Evolutionary conservation across 2,888 invertebrate genomes (phyloP).

Genomic region (Eurois occulta): DNA sequence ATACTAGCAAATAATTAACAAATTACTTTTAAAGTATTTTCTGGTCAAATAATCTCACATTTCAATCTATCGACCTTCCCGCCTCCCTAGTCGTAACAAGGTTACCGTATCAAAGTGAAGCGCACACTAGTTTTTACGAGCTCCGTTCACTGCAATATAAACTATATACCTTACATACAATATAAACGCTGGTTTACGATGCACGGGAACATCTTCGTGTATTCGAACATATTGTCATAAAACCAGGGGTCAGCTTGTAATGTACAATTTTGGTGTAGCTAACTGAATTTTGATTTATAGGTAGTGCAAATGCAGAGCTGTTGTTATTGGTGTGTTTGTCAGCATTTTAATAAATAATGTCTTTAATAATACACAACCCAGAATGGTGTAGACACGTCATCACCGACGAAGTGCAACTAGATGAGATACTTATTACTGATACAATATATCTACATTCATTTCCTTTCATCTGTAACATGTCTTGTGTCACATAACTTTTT

Average conservation of each 20-base stretch:
- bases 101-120: conserved; percentile 48
- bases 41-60: background rate
- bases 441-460: no score
- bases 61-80: conserved; percentile 5
- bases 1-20: background rate
- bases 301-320: background rate
- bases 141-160: conserved; percentile 44
- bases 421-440: background rate
- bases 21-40: background rate
- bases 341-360: background rate
- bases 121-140: conserved; percentile 60
- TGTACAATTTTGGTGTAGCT: background rate
- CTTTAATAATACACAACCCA: background rate
- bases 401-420: background rate
- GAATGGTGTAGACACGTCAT: background rate
- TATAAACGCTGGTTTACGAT: conserved; percentile 54
- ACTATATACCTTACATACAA: conserved; percentile 25
- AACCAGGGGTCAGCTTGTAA: conserved; percentile 6
- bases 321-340: background rate
- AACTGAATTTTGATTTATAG: conserved; percentile 20
- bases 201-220: conserved; percentile 38
- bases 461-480: no score
- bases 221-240: conserved; percentile 32
- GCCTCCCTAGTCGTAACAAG: conserved; percentile 51
- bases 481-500: no score